phyloP scores from a whole-genome alignment of 2,113 vertebrate genomes.

The Mobula hypostoma region DNA sequence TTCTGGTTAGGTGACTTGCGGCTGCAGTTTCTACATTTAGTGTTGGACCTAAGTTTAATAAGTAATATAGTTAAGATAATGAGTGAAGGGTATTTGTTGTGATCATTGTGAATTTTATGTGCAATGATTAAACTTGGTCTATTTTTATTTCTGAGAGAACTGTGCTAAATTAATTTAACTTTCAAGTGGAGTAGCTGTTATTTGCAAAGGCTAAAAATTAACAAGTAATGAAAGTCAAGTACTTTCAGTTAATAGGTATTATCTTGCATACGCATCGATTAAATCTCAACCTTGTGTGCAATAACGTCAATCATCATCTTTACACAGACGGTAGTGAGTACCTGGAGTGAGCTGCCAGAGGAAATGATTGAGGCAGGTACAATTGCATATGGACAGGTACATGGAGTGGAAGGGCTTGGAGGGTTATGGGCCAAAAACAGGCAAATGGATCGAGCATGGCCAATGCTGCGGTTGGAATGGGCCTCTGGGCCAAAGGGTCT shows the following conservation, averaged over 20 bases:
- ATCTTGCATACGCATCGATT: neutral
- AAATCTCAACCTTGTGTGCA: neutral
- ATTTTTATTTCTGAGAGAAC: neutral
- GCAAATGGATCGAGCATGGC: no score
- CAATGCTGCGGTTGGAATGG: no score
- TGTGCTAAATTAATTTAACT: neutral
- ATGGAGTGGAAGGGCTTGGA: no score
- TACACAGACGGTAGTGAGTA: no score
- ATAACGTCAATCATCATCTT: neutral
- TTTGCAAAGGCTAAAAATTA: neutral
- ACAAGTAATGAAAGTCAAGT: constrained; percentile 6
- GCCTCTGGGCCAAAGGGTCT: no score
- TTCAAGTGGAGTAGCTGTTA: neutral
- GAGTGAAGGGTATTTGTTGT: no score
- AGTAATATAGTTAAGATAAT: no score
- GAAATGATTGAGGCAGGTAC: no score
- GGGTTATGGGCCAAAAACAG: no score
- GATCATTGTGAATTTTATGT: neutral
- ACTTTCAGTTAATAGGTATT: neutral
- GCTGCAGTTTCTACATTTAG: neutral
- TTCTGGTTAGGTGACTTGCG: neutral
- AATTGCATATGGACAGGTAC: no score
- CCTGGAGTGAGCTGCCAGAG: no score
- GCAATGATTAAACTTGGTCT: neutral
- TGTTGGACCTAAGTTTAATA: neutral